Conservation (phyloP, 2,888 invertebrate species). For the Limnephilus auricula region DNA sequence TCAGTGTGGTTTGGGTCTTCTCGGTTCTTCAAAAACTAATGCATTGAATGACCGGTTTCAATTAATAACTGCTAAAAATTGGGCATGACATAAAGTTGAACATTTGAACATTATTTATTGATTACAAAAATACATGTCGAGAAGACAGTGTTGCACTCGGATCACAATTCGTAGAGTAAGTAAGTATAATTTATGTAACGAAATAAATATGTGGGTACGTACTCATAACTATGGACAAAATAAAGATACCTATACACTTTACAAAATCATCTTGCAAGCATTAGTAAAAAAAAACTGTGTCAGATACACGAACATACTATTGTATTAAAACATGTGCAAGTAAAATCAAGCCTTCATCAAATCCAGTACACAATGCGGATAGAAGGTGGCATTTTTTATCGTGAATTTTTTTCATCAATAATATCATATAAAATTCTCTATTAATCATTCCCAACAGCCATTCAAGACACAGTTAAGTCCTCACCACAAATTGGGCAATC, state of each 20-base stretch:
- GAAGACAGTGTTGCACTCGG: no score
- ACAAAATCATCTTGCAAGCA: background rate
- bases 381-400: background rate
- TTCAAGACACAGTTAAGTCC: slow-evolving; percentile 20
- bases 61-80: no score
- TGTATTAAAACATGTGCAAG: background rate
- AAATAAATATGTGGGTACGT: no score
- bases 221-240: background rate
- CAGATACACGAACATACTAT: background rate
- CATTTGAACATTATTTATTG: no score
- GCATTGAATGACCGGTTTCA: no score
- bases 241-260: background rate
- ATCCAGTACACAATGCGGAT: background rate
- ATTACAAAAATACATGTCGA: no score
- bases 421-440: background rate
- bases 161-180: no score
- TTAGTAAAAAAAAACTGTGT: background rate
- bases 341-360: background rate
- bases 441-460: slow-evolving; percentile 19
- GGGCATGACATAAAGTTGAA: no score
- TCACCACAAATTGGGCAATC: slow-evolving; percentile 42
- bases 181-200: no score
- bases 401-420: background rate
- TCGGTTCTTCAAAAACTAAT: no score
- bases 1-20: no score